Percentiles rank a stretch among this genome's conserved stretches.
These are phyloP conservation scores for Villa cingulata DNA, from an alignment of 2,888 invertebrate genomes.

Conservation along the genomic window DNA sequence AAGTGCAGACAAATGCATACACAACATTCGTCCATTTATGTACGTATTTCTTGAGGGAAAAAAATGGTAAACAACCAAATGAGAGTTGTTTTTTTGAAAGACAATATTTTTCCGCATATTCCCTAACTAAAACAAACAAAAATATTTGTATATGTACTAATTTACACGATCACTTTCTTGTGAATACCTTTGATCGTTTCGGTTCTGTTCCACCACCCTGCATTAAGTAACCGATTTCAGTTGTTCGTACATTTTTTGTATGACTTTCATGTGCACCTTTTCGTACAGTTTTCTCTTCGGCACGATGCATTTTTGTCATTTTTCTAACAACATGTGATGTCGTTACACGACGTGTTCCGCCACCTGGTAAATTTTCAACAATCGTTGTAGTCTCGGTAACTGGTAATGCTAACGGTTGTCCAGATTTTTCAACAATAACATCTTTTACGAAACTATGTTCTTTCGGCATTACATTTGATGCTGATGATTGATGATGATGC, in stretches of 20 bases:
- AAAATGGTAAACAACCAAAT: too few relatives aligned
- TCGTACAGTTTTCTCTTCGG: conserved; percentile 56
- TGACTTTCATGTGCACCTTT: conserved; percentile 50
- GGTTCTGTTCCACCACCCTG: conserved; percentile 46
- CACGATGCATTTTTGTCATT: conserved; percentile 75
- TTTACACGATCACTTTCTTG: too few relatives aligned
- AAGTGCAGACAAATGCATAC: too few relatives aligned
- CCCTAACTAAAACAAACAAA: too few relatives aligned
- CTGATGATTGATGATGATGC: not conserved
- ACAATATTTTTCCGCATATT: too few relatives aligned
- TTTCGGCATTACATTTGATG: not conserved
- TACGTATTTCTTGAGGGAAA: too few relatives aligned
- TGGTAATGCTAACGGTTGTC: not conserved
- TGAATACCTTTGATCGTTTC: conserved; percentile 64
- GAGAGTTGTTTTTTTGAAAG: too few relatives aligned
- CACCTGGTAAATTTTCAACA: conserved; percentile 60
- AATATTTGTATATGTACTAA: too few relatives aligned
- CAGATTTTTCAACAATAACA: not conserved
- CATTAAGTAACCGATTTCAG: conserved; percentile 39
- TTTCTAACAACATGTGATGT: conserved; percentile 77
- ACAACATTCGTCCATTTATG: too few relatives aligned
- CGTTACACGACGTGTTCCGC: conserved; percentile 71
- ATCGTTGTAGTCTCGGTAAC: conserved; percentile 17
- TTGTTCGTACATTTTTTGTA: conserved; percentile 41
- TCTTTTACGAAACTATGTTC: not conserved